phyloP scores from a whole-genome alignment of 2,113 vertebrate species.

The Lamprologus lemairii region DNA sequence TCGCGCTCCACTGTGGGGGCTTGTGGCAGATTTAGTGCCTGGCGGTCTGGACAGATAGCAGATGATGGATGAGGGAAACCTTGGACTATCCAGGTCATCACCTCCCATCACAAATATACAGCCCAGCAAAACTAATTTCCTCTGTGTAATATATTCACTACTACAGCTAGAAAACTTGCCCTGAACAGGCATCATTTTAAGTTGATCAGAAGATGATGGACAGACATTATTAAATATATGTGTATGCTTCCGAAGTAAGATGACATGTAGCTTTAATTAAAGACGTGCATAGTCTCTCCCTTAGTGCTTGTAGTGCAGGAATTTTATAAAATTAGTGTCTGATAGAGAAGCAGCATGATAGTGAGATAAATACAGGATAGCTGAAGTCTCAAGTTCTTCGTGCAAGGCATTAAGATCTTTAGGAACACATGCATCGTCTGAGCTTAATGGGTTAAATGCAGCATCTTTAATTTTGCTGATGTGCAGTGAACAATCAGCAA shows the following conservation, averaged over 20 bases:
- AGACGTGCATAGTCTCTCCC: neutral
- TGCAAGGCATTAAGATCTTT: neutral
- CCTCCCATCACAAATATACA: slow-evolving; percentile 9
- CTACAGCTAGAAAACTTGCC: neutral
- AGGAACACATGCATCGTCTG: neutral
- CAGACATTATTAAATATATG: neutral
- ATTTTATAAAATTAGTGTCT: neutral
- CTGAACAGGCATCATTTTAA: neutral
- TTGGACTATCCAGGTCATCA: slow-evolving; percentile 53
- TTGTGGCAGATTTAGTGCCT: slow-evolving; percentile 46
- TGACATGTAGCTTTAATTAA: neutral
- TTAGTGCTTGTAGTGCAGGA: neutral
- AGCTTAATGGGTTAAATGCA: neutral
- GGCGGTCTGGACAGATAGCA: slow-evolving; percentile 17
- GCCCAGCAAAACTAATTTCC: slow-evolving; percentile 2
- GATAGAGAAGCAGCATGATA: neutral
- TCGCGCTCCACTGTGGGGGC: neutral
- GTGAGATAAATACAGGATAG: neutral
- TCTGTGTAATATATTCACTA: neutral
- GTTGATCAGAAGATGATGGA: neutral
- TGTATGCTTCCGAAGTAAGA: neutral
- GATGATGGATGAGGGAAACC: slow-evolving; percentile 60
- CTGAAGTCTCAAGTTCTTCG: neutral
- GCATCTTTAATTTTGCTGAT: neutral
- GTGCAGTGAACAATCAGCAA: neutral